Evolutionary conservation across 2,797 vertebrate genomes (phyloP), one percentile per base, ranked within the genome.

Genomic region (Botia almorhae): DNA sequence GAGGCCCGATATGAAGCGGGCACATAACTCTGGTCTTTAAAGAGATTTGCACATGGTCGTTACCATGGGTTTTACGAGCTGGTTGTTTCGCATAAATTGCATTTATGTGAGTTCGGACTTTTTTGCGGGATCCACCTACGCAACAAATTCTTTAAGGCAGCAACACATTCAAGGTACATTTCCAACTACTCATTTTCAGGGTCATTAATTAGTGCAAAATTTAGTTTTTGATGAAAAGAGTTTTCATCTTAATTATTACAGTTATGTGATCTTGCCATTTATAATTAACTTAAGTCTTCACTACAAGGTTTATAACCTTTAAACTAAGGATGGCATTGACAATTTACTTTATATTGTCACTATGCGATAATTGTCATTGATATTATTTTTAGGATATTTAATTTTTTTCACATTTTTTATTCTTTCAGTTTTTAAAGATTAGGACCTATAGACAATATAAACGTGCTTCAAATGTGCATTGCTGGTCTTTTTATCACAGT

Each of bases 141-240:
- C 89, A 93, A 94, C 94, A 95, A 33, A 33, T 33, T 33, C 4
- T 33, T 94, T 33, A 33, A 33, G 33, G 33, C 33, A 33, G 33
- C 33, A 94, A 94, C 95, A 96, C 95, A 95, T 94, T 94, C 94
- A 94, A 94, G 94, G 95, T 95, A 95, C 94, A 95, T 95, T 96
- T 95, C 94, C 95, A 95, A 95, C 92, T 92, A 95, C 94, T 95
- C 93, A 93, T 95, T 95, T 94, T 33, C 33, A 33, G 7, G 36
- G 7, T 6, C 36, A 39, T 39, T 7, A 33, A 33, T 33, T 33
- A 33, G 33, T 33, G 33, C 33, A 33, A 33, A 33, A 33, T 33
- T 2, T 33, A 33, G 23, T 7, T 39, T 39, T 39, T 39, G 1
- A 39, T 39, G 6, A 39, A 39, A 95, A 95, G 65, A 78, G 65